Conservation (phyloP, 2,113 vertebrate species). For the Beaufortia kweichowensis region DNA sequence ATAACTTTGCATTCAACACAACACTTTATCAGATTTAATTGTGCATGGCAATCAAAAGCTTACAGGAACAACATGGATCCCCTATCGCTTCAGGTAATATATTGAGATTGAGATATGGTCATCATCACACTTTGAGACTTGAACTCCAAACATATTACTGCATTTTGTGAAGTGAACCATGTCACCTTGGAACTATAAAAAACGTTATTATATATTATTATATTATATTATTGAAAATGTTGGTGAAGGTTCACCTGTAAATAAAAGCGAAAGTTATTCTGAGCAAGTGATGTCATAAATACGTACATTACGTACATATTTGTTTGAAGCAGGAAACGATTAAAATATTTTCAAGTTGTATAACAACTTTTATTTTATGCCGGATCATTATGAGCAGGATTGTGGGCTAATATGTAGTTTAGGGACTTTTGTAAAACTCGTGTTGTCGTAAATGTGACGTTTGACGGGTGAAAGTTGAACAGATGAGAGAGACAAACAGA, state of each 20-base stretch:
- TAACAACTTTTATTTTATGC: too few species aligned
- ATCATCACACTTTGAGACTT: too few species aligned
- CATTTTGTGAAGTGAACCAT: not conserved
- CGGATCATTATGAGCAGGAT: too few species aligned
- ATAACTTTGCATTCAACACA: too few species aligned
- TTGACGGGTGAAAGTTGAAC: constrained; percentile 51
- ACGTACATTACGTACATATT: too few species aligned
- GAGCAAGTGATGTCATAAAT: constrained; percentile 14
- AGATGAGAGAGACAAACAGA: not conserved
- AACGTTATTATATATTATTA: not conserved
- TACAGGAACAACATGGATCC: not conserved
- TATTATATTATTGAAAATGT: not conserved
- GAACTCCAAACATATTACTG: not conserved
- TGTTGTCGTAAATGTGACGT: constrained; percentile 42
- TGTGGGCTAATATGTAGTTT: too few species aligned
- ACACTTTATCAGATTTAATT: not conserved
- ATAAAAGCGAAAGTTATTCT: not conserved
- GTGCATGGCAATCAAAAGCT: not conserved
- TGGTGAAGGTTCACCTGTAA: not conserved
- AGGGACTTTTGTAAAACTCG: not conserved
- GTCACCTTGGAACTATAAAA: too few species aligned
- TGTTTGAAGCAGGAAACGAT: too few species aligned
- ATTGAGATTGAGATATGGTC: not conserved
- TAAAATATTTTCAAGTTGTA: too few species aligned
- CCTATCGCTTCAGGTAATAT: too few species aligned